Base-by-base conservation (phyloP, 2,888 invertebrate species). In the Mechanitis mazaeus region DNA sequence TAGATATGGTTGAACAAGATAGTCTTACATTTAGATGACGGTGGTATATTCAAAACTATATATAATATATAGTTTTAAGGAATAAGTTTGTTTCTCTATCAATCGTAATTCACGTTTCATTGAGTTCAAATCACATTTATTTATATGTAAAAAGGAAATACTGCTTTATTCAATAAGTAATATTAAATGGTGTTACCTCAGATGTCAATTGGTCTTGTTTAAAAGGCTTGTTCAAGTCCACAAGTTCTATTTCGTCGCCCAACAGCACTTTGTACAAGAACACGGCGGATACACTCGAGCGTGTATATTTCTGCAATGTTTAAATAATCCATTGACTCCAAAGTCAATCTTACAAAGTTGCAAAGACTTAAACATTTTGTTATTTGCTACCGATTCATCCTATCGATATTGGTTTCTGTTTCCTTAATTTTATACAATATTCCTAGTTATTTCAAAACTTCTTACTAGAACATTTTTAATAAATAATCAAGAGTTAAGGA, bases 171-270 rank as follows among this genome's bases (percentile, higher is more conserved):
- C 9, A 7, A 31, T 7, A 31, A 58, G n/a, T 31, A n/a, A 3
- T 28, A 54, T 58, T 6, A 42, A 7, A 20, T 20, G 35, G 58
- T 80, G 87, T 86, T 76, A 94, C 94, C 69, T 93, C 92, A n/a
- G 94, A 91, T 64, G 94, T 91, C 9, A 96, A 84, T 75, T 93
- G 91, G 42, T 91, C 92, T 76, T 94, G 94, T 60, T 93, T 92
- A 71, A 95, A 89, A 0, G 96, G 96, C 72, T 95, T 95, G 72
- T 69, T 81, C 59, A 93, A 86, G 0, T 92, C 91, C 20, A 95
- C 89, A 42, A 94, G 87, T 68, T 94, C 92, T 35, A 95, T 71
- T 0, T 91, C 90, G 31, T 91, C 91, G 4, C 95, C 93, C 58
- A 90, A 81, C 54, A 93, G 89, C 2, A 95, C 93, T 66, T 92